Evolutionary conservation across 2,797 vertebrate genomes (phyloP), one percentile per base, ranked within the genome.

Genomic region (Micropoecilia bifurca): DNA sequence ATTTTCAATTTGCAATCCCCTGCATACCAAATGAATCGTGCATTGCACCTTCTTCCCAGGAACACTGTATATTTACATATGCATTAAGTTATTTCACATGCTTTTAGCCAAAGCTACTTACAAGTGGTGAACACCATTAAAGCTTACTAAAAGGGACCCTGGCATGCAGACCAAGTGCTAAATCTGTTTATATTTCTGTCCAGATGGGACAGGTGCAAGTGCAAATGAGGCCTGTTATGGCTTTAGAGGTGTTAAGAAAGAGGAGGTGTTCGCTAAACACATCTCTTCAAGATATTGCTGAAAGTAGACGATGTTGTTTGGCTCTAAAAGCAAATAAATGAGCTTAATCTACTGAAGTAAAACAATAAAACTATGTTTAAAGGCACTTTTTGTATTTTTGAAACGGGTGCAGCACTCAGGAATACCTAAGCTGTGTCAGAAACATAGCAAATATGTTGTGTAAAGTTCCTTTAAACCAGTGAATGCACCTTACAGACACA

Each of bases 101-200:
- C 25, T 46, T 71, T 71, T 16, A 46, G 68, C 68, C 41, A 71
- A 45, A 71, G 25, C 39, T 69, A n/a, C 22, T 69, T 43, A 43
- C 22, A 69, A 69, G 39, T n/a, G 39, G 36, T 14, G 68, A 45
- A 45, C 68, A 45, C 41, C 41, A 46, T 46, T 71, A 71, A 43
- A 71, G 41, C 68, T 46, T 71, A 6, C 4, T 45, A 71, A 71
- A 28, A 46, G 25, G 41, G 25, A 71, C 13, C 12, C 41, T 46
- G 43, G 41, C 68, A 71, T 45, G 14, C 41, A 45, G 66, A 71
- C 25, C 41, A n/a, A 71, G 41, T 71, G 68, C 68, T 71, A 71
- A 71, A 71, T 46, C n/a, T 46, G 43, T 45, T 46, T 71, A 45
- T 71, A 18, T 71, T 45, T 71, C 25, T 53, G 30, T 25, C 48